phyloP scores from a whole-genome alignment of 2,888 invertebrate species.

The Drosophila paramelanica region DNA sequence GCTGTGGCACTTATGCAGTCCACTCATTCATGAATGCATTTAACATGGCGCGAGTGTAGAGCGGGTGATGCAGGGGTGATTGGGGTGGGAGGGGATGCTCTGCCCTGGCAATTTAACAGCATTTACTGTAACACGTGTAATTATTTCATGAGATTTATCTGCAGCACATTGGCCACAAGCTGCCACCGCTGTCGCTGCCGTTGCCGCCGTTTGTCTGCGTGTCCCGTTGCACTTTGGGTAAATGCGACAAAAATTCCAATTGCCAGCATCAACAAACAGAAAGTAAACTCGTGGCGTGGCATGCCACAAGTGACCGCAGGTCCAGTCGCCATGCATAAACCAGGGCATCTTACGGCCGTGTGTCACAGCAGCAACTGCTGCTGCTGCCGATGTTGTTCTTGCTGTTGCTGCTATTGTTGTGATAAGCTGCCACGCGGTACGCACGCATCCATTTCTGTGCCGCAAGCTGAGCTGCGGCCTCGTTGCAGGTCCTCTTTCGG shows the following conservation, averaged over 20 bases:
- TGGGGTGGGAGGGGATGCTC: not conserved
- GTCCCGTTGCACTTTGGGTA: constrained; percentile 77
- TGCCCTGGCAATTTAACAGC: constrained; percentile 77
- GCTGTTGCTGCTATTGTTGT: constrained; percentile 28
- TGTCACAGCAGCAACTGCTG: not conserved
- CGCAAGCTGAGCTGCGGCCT: constrained; percentile 21
- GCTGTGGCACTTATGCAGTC: constrained; percentile 65
- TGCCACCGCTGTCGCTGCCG: constrained; percentile 28
- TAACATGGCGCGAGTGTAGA: constrained; percentile 56
- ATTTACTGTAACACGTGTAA: constrained; percentile 84
- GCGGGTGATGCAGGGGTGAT: not conserved
- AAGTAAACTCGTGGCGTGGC: constrained; percentile 42
- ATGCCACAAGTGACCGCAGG: constrained; percentile 81
- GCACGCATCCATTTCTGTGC: constrained; percentile 49
- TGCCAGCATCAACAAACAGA: constrained; percentile 67
- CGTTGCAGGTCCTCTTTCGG: constrained; percentile 13
- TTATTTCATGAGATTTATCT: constrained; percentile 85
- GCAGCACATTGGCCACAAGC: constrained; percentile 77
- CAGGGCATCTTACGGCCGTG: constrained; percentile 65
- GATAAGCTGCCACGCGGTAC: constrained; percentile 75
- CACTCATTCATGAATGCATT: constrained; percentile 81
- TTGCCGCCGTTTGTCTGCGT: constrained; percentile 33
- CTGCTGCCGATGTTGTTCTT: not conserved
- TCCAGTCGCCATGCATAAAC: constrained; percentile 60
- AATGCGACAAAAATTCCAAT: constrained; percentile 85